These are phyloP conservation scores for Bubo scandiacus DNA, from an alignment of 2,113 vertebrate species.

Conservation along the genomic window DNA sequence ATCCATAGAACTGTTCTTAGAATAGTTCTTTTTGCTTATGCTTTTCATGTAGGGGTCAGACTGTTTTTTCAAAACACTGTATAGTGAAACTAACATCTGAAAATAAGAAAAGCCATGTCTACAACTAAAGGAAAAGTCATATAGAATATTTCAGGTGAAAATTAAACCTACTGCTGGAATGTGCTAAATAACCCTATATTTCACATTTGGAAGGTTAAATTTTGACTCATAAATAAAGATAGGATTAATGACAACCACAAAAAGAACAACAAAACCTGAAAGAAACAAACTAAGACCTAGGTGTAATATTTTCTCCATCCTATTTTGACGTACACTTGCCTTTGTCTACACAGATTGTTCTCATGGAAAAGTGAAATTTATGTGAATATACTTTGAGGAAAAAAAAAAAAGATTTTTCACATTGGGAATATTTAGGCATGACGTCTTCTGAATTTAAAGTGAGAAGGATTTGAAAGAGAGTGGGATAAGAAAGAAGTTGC, in stretches of 20 bases:
- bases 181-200: not conserved
- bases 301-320: not conserved
- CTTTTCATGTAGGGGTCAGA: not conserved
- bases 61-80: not conserved
- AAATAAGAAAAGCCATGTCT: not conserved
- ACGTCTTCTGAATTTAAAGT: not conserved
- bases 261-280: not conserved
- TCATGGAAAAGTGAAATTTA: not conserved
- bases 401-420: not conserved
- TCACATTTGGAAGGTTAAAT: not conserved
- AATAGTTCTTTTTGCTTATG: not conserved
- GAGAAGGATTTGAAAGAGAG: not conserved
- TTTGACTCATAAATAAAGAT: not conserved
- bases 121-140: not conserved
- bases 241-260: not conserved
- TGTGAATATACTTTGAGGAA: not conserved
- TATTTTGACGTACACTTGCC: not conserved
- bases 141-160: accelerated
- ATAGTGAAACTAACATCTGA: not conserved
- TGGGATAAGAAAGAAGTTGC: not conserved
- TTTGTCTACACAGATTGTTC: not conserved
- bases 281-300: not conserved
- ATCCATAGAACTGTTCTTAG: not conserved
- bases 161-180: not conserved
- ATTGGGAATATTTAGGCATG: not conserved